Percentiles rank a stretch among this genome's conserved stretches.
Conservation (phyloP, 2,888 invertebrate genomes). For the Stenichneumon culpator region DNA sequence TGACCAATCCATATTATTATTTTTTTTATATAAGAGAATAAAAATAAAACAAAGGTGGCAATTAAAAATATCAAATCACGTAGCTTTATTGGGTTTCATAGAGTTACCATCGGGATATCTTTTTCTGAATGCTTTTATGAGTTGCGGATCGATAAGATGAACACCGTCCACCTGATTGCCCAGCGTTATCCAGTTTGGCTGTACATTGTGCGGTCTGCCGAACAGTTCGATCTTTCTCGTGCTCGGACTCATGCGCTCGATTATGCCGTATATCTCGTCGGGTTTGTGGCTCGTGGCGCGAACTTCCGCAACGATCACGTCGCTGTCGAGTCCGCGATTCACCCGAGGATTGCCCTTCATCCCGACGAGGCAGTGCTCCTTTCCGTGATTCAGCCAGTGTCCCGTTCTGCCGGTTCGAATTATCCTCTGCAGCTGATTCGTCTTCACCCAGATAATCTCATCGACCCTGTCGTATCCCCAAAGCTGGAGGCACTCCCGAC, state of each 20-base stretch:
- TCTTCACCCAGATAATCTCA: conserved; percentile 99
- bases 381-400: conserved; percentile 99
- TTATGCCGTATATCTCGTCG: conserved; percentile 99
- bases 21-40: neutral
- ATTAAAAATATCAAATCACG: conserved; percentile 48
- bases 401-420: conserved; percentile 98
- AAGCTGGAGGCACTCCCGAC: conserved; percentile 96
- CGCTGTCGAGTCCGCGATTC: conserved; percentile 97
- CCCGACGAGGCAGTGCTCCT: conserved; percentile 98
- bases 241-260: conserved; percentile 97
- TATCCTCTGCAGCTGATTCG: conserved; percentile 98
- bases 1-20: conserved; percentile 11
- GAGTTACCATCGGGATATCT: conserved; percentile 96
- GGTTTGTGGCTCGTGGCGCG: conserved; percentile 99
- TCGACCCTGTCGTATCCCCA: conserved; percentile 99
- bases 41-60: conserved; percentile 19
- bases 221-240: conserved; percentile 99
- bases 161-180: conserved; percentile 99
- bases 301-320: conserved; percentile 99
- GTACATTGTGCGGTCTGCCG: conserved; percentile 98
- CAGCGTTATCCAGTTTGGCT: conserved; percentile 99
- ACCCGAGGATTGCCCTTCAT: conserved; percentile 98
- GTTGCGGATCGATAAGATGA: conserved; percentile 95
- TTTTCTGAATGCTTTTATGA: conserved; percentile 95
- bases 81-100: conserved; percentile 85